Conservation (phyloP, 2,113 vertebrate genomes). For the Mesitornis unicolor region DNA sequence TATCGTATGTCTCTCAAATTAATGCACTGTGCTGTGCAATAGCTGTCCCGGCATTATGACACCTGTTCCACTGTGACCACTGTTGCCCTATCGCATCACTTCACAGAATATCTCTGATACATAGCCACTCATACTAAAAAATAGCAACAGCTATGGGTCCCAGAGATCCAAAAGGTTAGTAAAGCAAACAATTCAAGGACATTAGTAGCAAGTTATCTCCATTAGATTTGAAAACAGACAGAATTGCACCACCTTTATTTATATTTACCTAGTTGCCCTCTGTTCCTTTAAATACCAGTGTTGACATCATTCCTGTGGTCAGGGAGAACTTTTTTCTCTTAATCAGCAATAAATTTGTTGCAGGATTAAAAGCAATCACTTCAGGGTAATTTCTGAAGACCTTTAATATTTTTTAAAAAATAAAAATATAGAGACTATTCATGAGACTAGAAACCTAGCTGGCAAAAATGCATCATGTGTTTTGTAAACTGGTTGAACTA, state of each 20-base stretch:
- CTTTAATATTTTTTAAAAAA: neutral
- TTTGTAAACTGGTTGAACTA: slow-evolving; percentile 5
- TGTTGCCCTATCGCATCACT: neutral
- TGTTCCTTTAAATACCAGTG: neutral
- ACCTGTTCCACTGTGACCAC: neutral
- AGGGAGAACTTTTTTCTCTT: neutral
- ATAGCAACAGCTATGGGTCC: neutral
- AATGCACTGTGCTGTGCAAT: neutral
- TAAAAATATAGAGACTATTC: neutral
- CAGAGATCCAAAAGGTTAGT: neutral
- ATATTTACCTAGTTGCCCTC: neutral
- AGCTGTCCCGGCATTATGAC: neutral
- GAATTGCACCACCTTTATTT: neutral
- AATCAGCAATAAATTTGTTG: neutral
- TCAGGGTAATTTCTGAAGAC: neutral
- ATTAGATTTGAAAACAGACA: neutral
- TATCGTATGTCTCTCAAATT: neutral
- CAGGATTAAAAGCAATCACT: neutral
- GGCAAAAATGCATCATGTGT: neutral
- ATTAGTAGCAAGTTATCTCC: neutral
- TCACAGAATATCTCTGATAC: neutral
- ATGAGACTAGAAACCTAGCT: neutral
- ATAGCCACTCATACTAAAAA: neutral
- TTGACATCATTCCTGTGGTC: neutral
- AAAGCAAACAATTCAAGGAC: neutral